Base-by-base conservation (phyloP, 2,888 invertebrate genomes). In the Caenorhabditis macrosperma region DNA sequence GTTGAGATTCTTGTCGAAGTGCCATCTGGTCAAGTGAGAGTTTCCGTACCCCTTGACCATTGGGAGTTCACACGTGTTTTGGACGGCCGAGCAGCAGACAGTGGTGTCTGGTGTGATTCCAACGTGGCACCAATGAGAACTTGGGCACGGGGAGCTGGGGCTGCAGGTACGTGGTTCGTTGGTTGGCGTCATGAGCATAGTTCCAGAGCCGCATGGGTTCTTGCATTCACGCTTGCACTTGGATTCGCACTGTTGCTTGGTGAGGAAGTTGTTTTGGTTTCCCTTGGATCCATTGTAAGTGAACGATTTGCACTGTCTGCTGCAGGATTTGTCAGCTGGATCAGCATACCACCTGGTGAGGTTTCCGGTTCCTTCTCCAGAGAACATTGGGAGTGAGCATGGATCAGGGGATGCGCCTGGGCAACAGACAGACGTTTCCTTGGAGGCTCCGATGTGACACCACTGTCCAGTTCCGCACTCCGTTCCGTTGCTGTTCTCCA, bases 241-340 rank as follows among this genome's bases (percentile, higher is more conserved):
- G 17, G 80, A 76, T 64, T 89, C 90, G 63, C 90, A 90, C 50
- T 82, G 81, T 38, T 86, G 85, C 60, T 89, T 88, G 17, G 86
- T 87, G 33, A 88, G 57, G 81, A 89, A 90, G 77, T 90, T 90
- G 83, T 90, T 90, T 77, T 90, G 90, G 48, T 90, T 90, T 71
- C 90, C 90, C 41, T 86, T 85, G 20, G 86, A 75, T 50, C 89
- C 88, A 30, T 83, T 81, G 76, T 90, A 90, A n/a, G 78, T 82
- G 82, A 90, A 90, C 9, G 86, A 83, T 66, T 88, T 88, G 76
- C 90, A 90, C 50, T 84, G 82, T 22, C 87, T 78, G 41, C 63
- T 83, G 79, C 90, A 90, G 1, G 88, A 82, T 30, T 85, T 84
- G 72, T 89, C 89, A 20, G 72, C 69, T 3, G 88, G 86, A 61